Percentiles rank a stretch among this genome's conserved stretches.
phyloP scores from a whole-genome alignment of 2,797 vertebrate genomes.

The Taenioides sp. region DNA sequence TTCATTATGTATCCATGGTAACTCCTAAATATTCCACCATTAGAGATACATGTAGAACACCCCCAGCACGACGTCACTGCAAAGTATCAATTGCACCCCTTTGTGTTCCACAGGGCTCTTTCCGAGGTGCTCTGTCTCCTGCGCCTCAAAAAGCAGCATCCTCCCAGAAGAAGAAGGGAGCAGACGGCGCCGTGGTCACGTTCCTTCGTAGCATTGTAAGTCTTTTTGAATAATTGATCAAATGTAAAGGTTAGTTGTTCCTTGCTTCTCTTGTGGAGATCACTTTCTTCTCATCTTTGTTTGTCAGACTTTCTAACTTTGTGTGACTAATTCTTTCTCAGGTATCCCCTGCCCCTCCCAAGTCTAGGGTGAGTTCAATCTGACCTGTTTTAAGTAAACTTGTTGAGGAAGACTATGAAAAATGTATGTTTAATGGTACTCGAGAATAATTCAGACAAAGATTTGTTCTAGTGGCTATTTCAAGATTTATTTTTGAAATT shows the following conservation, averaged over 20 bases:
- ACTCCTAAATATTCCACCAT: no score
- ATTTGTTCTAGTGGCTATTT: neutral
- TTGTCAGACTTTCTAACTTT: constrained; percentile 37
- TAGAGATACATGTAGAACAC: no score
- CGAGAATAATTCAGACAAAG: neutral
- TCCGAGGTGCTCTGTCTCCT: constrained; percentile 81
- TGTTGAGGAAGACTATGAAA: neutral
- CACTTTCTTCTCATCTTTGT: constrained; percentile 19
- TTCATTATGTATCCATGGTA: no score
- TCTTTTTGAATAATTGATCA: constrained; percentile 30
- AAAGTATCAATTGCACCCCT: neutral
- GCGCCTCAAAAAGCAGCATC: constrained; percentile 88
- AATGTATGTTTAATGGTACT: neutral
- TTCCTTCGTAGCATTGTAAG: constrained; percentile 99
- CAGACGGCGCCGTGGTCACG: constrained; percentile 92
- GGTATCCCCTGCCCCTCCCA: constrained; percentile 93
- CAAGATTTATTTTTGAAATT: neutral
- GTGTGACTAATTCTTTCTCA: constrained; percentile 66
- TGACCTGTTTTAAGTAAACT: neutral
- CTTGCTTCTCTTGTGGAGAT: constrained; percentile 4
- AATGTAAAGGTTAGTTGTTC: no score
- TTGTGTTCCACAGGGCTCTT: constrained; percentile 71
- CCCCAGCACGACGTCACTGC: no score
- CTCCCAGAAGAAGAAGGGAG: constrained; percentile 85
- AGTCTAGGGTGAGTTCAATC: constrained; percentile 89